Base-by-base conservation (phyloP, 64 coral and sea anemone genomes). In the Montipora efflorescens region DNA sequence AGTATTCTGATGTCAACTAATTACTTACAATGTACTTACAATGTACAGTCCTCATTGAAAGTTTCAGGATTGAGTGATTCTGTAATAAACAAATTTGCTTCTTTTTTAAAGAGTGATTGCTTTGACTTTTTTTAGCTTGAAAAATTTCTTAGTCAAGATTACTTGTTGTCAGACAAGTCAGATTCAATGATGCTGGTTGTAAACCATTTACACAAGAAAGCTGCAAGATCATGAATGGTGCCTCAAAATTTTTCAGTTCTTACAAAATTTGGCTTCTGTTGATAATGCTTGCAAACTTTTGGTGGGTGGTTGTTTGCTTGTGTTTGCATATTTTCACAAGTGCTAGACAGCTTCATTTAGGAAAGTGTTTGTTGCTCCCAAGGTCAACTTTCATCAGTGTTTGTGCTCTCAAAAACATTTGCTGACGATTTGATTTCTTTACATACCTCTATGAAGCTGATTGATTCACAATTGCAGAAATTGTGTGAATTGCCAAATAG, bases 61-160 rank as follows among this genome's bases (percentile, higher is more conserved):
- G 53, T 57, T 75, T 75, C 73, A 75, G 23, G 73, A 75, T 75
- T 75, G 3, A 75, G 23, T 75, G 73, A 75, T 4, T 75, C 73
- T 75, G 73, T 75, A 75, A 75, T 46, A 75, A 36, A 75, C n/a
- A 75, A 75, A 71, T n/a, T 71, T 71, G 68, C 22, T 71, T 44
- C 23, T 57, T 75, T 75, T 75, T 75, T 25, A 25, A 75, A 7
- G 21, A 75, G 23, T 44, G 73, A 75, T 9, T 75, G 73, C n/a
- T 75, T 75, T 75, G 73, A 36, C 21, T 57, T 75, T 75, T 75
- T 75, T 75, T 25, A 36, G 7, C 21, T 5, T 75, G 11, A 75
- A 75, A 75, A 75, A 75, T 46, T 36, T 75, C 4, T 7, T 44
- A 11, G 53, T 7, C 53, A 57, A 22, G 73, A 75, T 36, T 75